These are phyloP conservation scores for Polymixis lichenea DNA, from an alignment of 2,888 invertebrate genomes.

Conservation along the genomic window DNA sequence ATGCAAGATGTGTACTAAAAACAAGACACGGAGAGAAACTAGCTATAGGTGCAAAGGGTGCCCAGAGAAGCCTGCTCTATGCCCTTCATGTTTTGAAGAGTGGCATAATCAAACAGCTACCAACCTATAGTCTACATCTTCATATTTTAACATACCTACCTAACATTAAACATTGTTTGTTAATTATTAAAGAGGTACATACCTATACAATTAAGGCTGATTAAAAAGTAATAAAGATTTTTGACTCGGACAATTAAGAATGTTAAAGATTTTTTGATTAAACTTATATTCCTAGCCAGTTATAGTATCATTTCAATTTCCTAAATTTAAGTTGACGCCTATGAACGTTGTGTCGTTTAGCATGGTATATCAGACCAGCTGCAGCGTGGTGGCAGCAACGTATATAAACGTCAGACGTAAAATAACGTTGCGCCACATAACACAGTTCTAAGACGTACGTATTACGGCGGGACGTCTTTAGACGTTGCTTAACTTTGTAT, in stretches of 20 bases:
- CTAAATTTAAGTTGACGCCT: slow-evolving; percentile 11
- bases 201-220: too few relatives aligned
- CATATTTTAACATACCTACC: too few relatives aligned
- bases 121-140: too few relatives aligned
- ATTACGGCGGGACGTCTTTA: slow-evolving; percentile 7
- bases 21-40: too few relatives aligned
- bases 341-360: slow-evolving; percentile 17
- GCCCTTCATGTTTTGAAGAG: too few relatives aligned
- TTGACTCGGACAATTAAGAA: not conserved
- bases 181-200: too few relatives aligned
- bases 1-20: too few relatives aligned
- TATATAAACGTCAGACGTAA: slow-evolving; percentile 4
- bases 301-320: slow-evolving; percentile 8
- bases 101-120: too few relatives aligned
- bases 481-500: slow-evolving; percentile 5
- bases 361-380: slow-evolving; percentile 3
- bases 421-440: slow-evolving; percentile 13
- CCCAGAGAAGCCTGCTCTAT: too few relatives aligned
- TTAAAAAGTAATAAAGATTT: slow-evolving; percentile 6
- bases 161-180: too few relatives aligned
- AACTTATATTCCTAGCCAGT: slow-evolving; percentile 1
- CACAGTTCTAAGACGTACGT: slow-evolving; percentile 8
- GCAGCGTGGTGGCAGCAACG: slow-evolving; percentile 7
- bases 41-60: too few relatives aligned
- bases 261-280: slow-evolving; percentile 13